phyloP scores from a whole-genome alignment of 2,888 invertebrate genomes.

The Rapana venosa region DNA sequence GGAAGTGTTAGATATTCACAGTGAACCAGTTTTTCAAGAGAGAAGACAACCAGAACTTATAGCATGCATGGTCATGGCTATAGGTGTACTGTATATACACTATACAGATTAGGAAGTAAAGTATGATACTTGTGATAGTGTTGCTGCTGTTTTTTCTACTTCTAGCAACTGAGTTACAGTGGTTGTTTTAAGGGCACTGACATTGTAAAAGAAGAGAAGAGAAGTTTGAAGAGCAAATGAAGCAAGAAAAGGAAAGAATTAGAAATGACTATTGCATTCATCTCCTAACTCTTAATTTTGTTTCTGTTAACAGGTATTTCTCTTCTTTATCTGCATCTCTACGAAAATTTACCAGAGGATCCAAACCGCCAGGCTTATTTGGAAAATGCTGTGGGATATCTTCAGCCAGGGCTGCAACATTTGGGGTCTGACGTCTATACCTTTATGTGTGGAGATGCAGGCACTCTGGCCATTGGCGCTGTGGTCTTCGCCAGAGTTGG shows the following conservation, averaged over 20 bases:
- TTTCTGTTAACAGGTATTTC: slow-evolving; percentile 81
- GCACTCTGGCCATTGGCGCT: slow-evolving; percentile 84
- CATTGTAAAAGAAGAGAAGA: too few relatives aligned
- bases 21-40: too few relatives aligned
- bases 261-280: background rate
- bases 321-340: slow-evolving; percentile 82
- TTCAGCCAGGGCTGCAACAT: slow-evolving; percentile 70
- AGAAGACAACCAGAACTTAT: too few relatives aligned
- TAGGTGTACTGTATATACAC: too few relatives aligned
- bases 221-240: too few relatives aligned
- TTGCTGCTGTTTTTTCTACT: background rate
- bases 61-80: too few relatives aligned
- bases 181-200: background rate
- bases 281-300: background rate
- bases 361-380: slow-evolving; percentile 66
- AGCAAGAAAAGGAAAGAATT: too few relatives aligned
- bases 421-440: slow-evolving; percentile 81
- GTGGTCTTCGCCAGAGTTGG: slow-evolving; percentile 82
- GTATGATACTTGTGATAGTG: background rate
- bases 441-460: slow-evolving; percentile 85
- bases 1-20: too few relatives aligned
- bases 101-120: too few relatives aligned
- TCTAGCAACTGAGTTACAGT: background rate
- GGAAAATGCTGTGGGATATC: slow-evolving; percentile 75
- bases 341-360: slow-evolving; percentile 54